A percentile compares a stretch with the other conserved stretches of the same genome.
These are phyloP conservation scores for Pseudomugil tenellus DNA, from an alignment of 2,797 vertebrate genomes.

Conservation along the genomic window DNA sequence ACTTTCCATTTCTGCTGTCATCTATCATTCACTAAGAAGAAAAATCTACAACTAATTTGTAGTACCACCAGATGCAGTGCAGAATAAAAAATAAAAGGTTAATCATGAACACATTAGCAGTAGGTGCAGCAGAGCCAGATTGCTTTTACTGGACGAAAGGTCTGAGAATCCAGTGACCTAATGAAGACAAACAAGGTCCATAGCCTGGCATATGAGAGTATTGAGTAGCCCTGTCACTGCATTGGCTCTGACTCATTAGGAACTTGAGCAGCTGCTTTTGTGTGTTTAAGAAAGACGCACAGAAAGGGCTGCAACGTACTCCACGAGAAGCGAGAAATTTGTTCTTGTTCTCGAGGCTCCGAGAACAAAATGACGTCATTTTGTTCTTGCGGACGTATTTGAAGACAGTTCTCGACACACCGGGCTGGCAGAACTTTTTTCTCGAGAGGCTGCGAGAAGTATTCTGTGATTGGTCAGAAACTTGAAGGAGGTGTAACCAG, in stretches of 20 bases:
- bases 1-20: neutral
- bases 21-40: neutral
- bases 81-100: conserved; percentile 18
- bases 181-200: conserved; percentile 61
- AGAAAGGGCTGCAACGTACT: no score
- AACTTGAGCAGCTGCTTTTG: conserved; percentile 36
- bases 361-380: no score
- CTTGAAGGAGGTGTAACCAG: no score
- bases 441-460: no score
- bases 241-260: conserved; percentile 48
- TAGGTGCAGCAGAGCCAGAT: conserved; percentile 40
- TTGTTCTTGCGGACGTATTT: no score
- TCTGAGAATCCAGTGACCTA: conserved; percentile 37
- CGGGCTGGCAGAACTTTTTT: no score
- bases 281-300: conserved; percentile 1
- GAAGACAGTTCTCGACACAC: no score
- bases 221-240: conserved; percentile 51
- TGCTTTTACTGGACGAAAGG: conserved; percentile 34
- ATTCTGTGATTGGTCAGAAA: no score
- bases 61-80: neutral
- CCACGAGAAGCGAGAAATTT: no score
- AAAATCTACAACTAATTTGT: neutral
- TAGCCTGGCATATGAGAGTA: conserved; percentile 45
- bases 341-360: no score
- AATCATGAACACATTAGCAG: conserved; percentile 31